A percentile compares a stretch with the other conserved stretches of the same genome.
phyloP scores from a whole-genome alignment of 2,888 invertebrate genomes.

The Drosophila paranaensis region DNA sequence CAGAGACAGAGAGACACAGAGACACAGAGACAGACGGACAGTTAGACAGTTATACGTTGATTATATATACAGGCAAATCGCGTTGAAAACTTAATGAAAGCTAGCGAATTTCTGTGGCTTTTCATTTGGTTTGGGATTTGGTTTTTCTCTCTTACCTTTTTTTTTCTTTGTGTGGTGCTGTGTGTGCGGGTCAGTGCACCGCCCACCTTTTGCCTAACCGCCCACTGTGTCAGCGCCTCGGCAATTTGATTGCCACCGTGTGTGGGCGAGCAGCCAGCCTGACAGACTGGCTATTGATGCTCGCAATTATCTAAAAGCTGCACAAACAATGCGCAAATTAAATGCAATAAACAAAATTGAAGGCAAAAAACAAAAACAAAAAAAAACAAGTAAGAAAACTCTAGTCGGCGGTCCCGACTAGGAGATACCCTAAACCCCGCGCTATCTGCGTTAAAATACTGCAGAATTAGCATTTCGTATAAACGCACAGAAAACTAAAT shows the following conservation, averaged over 20 bases:
- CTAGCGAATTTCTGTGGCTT: slow-evolving; percentile 58
- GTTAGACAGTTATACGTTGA: slow-evolving; percentile 61
- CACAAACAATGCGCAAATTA: slow-evolving; percentile 77
- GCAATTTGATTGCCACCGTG: slow-evolving; percentile 73
- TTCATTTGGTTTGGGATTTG: slow-evolving; percentile 31
- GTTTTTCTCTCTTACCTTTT: slow-evolving; percentile 2
- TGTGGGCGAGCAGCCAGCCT: slow-evolving; percentile 51
- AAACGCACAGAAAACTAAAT: too few relatives aligned
- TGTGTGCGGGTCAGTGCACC: slow-evolving; percentile 39
- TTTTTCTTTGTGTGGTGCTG: slow-evolving; percentile 19
- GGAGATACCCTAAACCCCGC: too few relatives aligned
- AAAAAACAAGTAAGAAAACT: too few relatives aligned
- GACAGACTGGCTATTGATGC: slow-evolving; percentile 69
- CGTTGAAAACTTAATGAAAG: slow-evolving; percentile 76
- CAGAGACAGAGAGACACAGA: slow-evolving; percentile 7
- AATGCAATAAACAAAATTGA: slow-evolving; percentile 73
- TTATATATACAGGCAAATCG: slow-evolving; percentile 58
- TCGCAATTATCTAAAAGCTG: slow-evolving; percentile 74
- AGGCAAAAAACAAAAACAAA: not conserved
- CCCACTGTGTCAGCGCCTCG: slow-evolving; percentile 61
- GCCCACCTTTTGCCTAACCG: slow-evolving; percentile 46
- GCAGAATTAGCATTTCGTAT: too few relatives aligned
- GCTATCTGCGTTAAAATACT: too few relatives aligned
- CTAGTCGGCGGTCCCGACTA: too few relatives aligned
- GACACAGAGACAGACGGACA: slow-evolving; percentile 13